Evolutionary conservation across 2,888 invertebrate genomes (phyloP).

Genomic region (Lepidonotus clava): DNA sequence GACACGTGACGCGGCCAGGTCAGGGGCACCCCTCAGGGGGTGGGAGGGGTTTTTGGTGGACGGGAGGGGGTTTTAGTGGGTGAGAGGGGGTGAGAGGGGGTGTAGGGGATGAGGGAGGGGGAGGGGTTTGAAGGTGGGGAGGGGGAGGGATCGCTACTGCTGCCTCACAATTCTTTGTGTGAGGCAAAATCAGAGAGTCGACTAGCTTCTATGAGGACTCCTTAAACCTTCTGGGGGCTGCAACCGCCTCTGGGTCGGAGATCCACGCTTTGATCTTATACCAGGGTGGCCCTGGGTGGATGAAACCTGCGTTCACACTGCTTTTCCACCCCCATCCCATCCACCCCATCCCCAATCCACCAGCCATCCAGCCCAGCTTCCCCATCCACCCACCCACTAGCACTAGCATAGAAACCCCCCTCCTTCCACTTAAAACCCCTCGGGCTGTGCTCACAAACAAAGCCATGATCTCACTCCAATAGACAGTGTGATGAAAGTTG

Average conservation of each 20-base stretch:
- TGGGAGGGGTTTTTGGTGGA: not conserved
- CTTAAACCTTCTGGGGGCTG: not conserved
- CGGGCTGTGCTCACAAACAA: not conserved
- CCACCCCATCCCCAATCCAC: not conserved
- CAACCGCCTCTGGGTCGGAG: not conserved
- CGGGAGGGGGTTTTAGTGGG: not conserved
- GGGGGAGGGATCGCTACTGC: not conserved
- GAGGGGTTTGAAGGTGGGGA: not conserved
- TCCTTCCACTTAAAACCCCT: not conserved
- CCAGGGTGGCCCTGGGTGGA: not conserved
- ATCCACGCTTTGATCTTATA: constrained; percentile 34
- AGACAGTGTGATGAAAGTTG: constrained; percentile 17
- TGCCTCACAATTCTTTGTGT: constrained; percentile 22
- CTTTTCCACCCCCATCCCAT: not conserved
- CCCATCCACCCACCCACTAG: not conserved
- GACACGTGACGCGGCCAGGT: constrained; percentile 35
- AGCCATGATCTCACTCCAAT: not conserved
- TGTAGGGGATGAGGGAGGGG: not conserved
- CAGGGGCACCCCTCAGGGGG: constrained; percentile 20
- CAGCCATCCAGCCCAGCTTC: not conserved
- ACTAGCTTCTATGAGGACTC: too few relatives aligned
- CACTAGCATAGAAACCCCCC: not conserved
- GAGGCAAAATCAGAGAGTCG: too few relatives aligned
- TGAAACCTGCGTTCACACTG: constrained; percentile 23
- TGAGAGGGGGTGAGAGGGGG: not conserved